phyloP scores from a whole-genome alignment of 2,113 vertebrate species.

The Triplophysa siluroides region DNA sequence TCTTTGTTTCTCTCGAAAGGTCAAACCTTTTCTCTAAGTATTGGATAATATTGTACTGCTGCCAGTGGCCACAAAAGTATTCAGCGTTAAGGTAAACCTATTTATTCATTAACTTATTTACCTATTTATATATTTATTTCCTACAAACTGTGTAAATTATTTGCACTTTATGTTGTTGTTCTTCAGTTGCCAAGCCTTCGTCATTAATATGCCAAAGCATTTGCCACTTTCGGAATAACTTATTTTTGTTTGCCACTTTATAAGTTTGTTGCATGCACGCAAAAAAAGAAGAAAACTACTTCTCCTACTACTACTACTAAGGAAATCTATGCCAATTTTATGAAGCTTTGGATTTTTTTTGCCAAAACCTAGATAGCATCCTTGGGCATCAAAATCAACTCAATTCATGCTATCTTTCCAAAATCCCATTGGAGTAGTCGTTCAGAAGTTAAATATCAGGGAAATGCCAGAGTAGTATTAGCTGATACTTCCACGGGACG shows the following conservation, averaged over 20 bases:
- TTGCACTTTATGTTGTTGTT: conserved; percentile 75
- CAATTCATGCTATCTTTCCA: too few species aligned
- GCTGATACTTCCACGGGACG: conserved; percentile 59
- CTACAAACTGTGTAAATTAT: conserved; percentile 58
- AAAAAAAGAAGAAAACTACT: conserved; percentile 18
- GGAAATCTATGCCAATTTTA: conserved; percentile 85
- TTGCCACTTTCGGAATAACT: conserved; percentile 79
- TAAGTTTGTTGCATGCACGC: conserved; percentile 77
- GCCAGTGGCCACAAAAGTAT: conserved; percentile 65
- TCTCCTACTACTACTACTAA: conserved; percentile 66
- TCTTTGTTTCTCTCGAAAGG: conserved; percentile 63
- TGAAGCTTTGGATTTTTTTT: conserved; percentile 76
- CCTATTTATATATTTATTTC: conserved; percentile 59
- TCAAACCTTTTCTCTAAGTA: conserved; percentile 69
- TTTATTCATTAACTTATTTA: conserved; percentile 55
- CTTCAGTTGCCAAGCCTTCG: conserved; percentile 72
- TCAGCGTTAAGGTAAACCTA: conserved; percentile 64
- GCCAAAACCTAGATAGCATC: conserved; percentile 75
- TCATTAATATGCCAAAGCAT: conserved; percentile 88
- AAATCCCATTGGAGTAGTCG: too few species aligned
- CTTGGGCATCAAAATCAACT: too few species aligned
- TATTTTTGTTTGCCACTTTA: conserved; percentile 71
- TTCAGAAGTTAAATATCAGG: conserved; percentile 79
- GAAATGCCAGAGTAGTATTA: conserved; percentile 78
- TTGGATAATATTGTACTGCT: conserved; percentile 64